These are phyloP conservation scores for Ormyrus rosae DNA, from an alignment of 2,888 invertebrate genomes.

Conservation along the genomic window DNA sequence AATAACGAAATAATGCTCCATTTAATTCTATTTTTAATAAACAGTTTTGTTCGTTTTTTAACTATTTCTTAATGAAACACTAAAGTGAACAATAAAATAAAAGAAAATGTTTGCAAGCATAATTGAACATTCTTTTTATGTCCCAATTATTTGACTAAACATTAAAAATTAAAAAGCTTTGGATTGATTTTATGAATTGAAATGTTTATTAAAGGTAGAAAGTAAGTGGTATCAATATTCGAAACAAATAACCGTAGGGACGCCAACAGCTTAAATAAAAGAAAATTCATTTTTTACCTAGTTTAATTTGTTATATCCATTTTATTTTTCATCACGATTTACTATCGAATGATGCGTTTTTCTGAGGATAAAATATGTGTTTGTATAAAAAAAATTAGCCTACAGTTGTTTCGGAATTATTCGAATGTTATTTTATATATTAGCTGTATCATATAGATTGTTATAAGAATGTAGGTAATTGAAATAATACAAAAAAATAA, in stretches of 20 bases:
- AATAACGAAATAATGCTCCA: constrained; percentile 20
- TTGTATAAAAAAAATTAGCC: constrained; percentile 55
- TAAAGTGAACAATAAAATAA: too few relatives aligned
- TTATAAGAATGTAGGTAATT: constrained; percentile 54
- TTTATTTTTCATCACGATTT: constrained; percentile 35
- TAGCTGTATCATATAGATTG: constrained; percentile 56
- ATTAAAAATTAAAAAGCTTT: background rate
- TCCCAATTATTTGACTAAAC: background rate
- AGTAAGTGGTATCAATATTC: constrained; percentile 28
- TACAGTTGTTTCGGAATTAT: constrained; percentile 51
- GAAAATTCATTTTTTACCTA: constrained; percentile 48
- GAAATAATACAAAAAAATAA: constrained; percentile 32
- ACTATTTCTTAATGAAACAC: too few relatives aligned
- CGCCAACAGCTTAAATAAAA: constrained; percentile 37
- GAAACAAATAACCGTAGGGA: constrained; percentile 35
- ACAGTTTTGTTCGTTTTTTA: background rate
- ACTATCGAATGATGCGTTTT: constrained; percentile 40
- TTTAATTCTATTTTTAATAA: constrained; percentile 15
- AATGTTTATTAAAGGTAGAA: constrained; percentile 37
- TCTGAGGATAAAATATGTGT: constrained; percentile 39
- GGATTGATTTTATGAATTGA: background rate
- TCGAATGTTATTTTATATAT: constrained; percentile 58
- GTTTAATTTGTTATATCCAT: constrained; percentile 39
- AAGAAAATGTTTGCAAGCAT: too few relatives aligned
- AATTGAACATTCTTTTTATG: background rate